Conservation (phyloP, 2,888 invertebrate genomes). For the Drosophila peninsularis region DNA sequence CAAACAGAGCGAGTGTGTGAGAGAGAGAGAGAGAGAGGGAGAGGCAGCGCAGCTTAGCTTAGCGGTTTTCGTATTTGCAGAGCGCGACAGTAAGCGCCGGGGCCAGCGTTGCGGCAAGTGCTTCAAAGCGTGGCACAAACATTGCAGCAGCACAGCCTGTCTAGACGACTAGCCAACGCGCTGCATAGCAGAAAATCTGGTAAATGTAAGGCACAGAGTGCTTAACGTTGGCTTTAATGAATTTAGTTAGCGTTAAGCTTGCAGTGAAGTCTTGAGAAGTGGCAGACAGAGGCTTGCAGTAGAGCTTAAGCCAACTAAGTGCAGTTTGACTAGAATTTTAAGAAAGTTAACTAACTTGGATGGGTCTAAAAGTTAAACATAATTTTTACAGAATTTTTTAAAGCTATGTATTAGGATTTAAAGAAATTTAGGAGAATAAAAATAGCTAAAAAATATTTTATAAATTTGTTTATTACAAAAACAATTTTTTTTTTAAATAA, state of each 20-base stretch:
- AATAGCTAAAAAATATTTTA: no score
- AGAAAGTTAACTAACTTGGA: no score
- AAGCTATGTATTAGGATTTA: no score
- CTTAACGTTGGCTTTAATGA: background rate
- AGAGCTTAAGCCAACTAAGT: background rate
- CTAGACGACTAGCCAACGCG: slow-evolving; percentile 21
- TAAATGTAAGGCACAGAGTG: background rate
- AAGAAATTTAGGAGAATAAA: no score
- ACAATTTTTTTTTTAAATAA: no score
- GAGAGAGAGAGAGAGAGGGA: background rate
- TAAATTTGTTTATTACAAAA: no score
- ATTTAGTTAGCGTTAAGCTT: background rate
- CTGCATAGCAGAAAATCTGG: slow-evolving; percentile 9
- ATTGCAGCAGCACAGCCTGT: background rate
- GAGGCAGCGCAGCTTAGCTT: slow-evolving; percentile 1
- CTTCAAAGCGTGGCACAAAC: slow-evolving; percentile 40
- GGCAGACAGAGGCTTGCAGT: background rate
- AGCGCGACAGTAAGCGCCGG: slow-evolving; percentile 33
- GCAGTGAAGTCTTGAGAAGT: background rate
- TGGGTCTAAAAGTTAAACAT: no score
- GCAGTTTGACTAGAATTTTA: background rate
- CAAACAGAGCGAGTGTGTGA: background rate
- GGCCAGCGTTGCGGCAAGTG: slow-evolving; percentile 18
- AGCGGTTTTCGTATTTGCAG: slow-evolving; percentile 21
- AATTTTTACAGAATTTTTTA: no score